Conservation (phyloP, 30 jellyfish, hydroid and myxozoan genomes). For the Hydra vulgaris region DNA sequence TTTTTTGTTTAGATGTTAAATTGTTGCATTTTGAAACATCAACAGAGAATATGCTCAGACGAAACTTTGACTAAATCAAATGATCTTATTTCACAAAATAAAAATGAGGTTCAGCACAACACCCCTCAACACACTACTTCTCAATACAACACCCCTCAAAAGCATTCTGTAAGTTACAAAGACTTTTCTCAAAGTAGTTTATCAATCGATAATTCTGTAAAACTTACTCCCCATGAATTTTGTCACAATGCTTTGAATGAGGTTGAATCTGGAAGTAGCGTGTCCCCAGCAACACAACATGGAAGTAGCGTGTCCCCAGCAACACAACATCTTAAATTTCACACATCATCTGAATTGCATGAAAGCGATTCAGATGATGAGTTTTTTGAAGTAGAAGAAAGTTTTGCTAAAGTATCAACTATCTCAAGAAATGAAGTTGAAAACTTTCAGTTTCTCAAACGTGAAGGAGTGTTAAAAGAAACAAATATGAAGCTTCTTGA, state of each 20-base stretch:
- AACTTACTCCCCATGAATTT: neutral
- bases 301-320: neutral
- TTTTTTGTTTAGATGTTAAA: conserved; percentile 57
- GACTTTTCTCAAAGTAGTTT: conserved; percentile 1
- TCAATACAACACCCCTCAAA: neutral
- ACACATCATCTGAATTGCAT: neutral
- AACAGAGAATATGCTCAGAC: conserved; percentile 9
- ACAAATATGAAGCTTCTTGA: conserved; percentile 57
- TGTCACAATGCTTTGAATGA: neutral
- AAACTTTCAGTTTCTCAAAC: neutral
- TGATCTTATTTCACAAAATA: neutral
- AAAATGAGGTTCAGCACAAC: neutral
- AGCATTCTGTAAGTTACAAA: conserved; percentile 20
- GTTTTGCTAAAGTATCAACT: conserved; percentile 8
- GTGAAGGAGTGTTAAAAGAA: conserved; percentile 62
- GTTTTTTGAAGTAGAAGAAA: conserved; percentile 78
- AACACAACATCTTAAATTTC: neutral
- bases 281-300: neutral
- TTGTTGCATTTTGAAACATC: conserved; percentile 54
- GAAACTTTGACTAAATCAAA: neutral
- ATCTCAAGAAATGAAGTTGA: conserved; percentile 1
- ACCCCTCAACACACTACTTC: too few species aligned
- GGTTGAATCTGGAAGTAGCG: neutral
- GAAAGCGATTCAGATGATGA: conserved; percentile 71
- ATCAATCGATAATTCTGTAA: neutral